These are phyloP conservation scores for Masticophis lateralis DNA, from an alignment of 2,797 vertebrate species.

Conservation along the genomic window DNA sequence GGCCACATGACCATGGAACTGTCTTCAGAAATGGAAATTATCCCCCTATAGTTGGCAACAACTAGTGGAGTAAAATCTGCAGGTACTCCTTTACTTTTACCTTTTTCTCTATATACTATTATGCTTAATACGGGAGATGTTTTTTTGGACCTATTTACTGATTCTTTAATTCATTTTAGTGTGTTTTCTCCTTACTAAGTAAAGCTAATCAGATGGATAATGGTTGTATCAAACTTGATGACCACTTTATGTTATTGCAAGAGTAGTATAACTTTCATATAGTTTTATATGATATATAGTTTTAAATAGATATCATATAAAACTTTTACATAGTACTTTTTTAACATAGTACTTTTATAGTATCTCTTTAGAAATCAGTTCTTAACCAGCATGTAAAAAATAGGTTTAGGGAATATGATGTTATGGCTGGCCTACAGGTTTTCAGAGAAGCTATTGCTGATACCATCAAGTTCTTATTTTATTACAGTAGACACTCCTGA, in stretches of 20 bases:
- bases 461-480: slow-evolving; percentile 15
- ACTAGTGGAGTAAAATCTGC: not conserved
- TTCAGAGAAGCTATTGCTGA: not conserved
- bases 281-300: not conserved
- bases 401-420: not conserved
- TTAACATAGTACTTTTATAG: not conserved
- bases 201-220: not conserved
- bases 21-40: not conserved
- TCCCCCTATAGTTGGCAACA: not conserved
- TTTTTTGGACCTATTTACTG: not conserved
- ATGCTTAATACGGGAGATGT: not conserved
- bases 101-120: not conserved
- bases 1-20: not conserved
- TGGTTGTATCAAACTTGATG: not conserved
- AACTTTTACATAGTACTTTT: not conserved
- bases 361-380: not conserved
- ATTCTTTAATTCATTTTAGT: not conserved
- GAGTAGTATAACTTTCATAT: not conserved
- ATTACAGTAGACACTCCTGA: slow-evolving; percentile 93
- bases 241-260: not conserved
- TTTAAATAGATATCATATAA: not conserved
- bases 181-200: not conserved
- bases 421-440: not conserved
- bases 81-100: not conserved
- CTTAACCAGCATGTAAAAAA: not conserved